phyloP scores from a whole-genome alignment of 2,797 vertebrate genomes.

The Protonibea diacanthus region DNA sequence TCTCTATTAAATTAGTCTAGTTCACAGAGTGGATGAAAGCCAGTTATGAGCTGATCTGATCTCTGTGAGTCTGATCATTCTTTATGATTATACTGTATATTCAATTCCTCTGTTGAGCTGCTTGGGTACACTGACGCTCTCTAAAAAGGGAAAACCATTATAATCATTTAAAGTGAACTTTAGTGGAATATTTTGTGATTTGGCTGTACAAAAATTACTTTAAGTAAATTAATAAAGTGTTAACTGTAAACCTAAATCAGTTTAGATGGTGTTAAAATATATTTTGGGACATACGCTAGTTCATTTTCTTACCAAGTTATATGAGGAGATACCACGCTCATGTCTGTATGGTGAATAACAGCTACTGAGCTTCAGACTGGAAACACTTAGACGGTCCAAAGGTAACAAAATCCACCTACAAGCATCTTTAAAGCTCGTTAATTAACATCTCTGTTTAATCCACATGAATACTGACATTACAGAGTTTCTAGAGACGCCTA shows the following conservation, averaged over 20 bases:
- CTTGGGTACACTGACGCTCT: slow-evolving; percentile 23
- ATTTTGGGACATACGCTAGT: slow-evolving; percentile 4
- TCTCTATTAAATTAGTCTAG: slow-evolving; percentile 67
- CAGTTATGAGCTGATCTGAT: slow-evolving; percentile 25
- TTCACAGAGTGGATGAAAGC: slow-evolving; percentile 46
- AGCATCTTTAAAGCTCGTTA: slow-evolving; percentile 8
- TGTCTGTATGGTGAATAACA: not conserved
- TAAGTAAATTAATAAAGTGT: slow-evolving; percentile 33
- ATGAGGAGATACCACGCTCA: not conserved
- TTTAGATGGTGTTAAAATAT: slow-evolving; percentile 23
- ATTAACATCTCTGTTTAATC: slow-evolving; percentile 5
- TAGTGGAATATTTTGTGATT: slow-evolving; percentile 53
- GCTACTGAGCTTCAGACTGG: slow-evolving; percentile 1
- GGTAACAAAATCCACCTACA: not conserved
- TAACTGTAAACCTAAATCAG: slow-evolving; percentile 9
- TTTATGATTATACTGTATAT: slow-evolving; percentile 52
- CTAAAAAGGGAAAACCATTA: slow-evolving; percentile 31
- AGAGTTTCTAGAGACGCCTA: not conserved
- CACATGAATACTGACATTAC: not conserved
- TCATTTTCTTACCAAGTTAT: not conserved
- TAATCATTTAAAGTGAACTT: slow-evolving; percentile 45
- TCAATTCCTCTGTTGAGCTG: slow-evolving; percentile 47
- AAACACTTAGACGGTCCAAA: not conserved
- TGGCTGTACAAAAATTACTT: slow-evolving; percentile 38
- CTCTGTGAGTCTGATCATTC: slow-evolving; percentile 48